These are phyloP conservation scores for Coracopsis vasa DNA, from an alignment of 2,113 vertebrate genomes.

Conservation along the genomic window DNA sequence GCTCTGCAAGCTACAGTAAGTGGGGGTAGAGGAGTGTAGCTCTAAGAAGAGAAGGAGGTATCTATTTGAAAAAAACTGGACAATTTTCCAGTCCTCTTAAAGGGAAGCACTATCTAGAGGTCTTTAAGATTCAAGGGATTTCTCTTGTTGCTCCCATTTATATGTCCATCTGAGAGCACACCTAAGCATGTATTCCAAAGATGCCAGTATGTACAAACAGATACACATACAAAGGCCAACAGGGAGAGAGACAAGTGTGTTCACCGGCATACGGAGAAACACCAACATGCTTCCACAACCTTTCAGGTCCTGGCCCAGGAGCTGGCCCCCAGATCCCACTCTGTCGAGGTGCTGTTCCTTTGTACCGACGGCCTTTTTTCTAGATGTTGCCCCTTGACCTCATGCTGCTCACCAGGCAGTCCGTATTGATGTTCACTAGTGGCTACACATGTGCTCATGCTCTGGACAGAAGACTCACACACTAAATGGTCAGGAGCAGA, in stretches of 20 bases:
- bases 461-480: not conserved
- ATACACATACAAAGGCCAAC: not conserved
- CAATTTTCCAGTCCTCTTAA: not conserved
- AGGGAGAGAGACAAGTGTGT: not conserved
- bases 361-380: not conserved
- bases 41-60: not conserved
- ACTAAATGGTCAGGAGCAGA: not conserved
- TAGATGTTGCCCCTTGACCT: not conserved
- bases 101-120: not conserved
- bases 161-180: not conserved
- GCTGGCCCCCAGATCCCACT: not conserved
- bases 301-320: not conserved
- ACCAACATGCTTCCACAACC: not conserved
- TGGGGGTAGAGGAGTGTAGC: rapidly evolving
- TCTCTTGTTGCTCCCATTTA: not conserved
- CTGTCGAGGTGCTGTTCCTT: not conserved
- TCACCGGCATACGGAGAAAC: not conserved
- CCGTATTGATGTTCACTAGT: not conserved
- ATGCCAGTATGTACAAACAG: not conserved
- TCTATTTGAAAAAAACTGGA: not conserved
- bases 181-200: not conserved
- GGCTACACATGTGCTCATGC: not conserved
- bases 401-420: not conserved
- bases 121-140: not conserved
- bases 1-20: not conserved